These are phyloP conservation scores for Muntiacus reevesi DNA, from an alignment of 2,113 vertebrate species.

Conservation along the genomic window DNA sequence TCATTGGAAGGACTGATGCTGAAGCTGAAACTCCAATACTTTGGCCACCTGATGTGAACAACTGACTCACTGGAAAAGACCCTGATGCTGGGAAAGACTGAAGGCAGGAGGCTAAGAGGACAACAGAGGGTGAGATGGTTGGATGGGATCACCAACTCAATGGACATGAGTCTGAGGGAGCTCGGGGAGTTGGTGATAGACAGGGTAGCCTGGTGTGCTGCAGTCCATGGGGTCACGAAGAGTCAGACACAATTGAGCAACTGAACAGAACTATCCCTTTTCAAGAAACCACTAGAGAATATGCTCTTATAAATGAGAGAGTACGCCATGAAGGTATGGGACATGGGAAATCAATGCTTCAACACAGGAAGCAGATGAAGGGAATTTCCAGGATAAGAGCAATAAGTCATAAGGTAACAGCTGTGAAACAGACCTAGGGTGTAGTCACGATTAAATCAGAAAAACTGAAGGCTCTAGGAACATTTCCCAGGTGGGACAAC, in stretches of 20 bases:
- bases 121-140: neutral
- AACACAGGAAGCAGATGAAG: conserved; percentile 17
- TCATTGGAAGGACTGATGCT: neutral
- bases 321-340: neutral
- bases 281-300: neutral
- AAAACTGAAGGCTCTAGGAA: neutral
- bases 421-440: neutral
- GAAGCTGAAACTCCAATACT: neutral
- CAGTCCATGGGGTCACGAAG: neutral
- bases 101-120: neutral
- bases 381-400: conserved; percentile 6
- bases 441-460: neutral
- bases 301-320: neutral
- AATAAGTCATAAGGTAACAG: neutral
- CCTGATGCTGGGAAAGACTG: neutral
- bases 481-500: neutral
- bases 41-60: neutral
- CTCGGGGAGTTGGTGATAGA: neutral
- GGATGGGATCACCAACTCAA: neutral
- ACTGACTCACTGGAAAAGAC: neutral
- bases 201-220: neutral
- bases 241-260: neutral
- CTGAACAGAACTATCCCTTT: neutral
- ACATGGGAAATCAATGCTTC: neutral
- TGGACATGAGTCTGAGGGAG: neutral